Conservation (phyloP, 2,113 vertebrate genomes). For the Sterrhoptilus dennistouni region DNA sequence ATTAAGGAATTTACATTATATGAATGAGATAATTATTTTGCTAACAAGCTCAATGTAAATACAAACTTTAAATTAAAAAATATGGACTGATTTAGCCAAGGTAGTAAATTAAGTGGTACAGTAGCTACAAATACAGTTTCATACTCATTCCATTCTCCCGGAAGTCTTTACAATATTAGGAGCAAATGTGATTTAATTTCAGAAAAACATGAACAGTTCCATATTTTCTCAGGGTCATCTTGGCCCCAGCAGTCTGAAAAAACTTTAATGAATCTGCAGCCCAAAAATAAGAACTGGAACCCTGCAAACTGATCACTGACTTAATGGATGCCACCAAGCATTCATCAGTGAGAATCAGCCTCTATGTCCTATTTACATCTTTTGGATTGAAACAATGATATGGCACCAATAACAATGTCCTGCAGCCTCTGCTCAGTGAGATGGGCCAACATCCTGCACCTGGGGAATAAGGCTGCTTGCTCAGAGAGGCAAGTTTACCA, state of each 20-base stretch:
- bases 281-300: neutral
- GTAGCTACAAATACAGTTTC: neutral
- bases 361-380: neutral
- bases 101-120: neutral
- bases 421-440: neutral
- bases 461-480: neutral
- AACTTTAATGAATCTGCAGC: neutral
- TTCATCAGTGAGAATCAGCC: fast-evolving
- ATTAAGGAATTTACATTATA: neutral
- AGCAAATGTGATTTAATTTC: neutral
- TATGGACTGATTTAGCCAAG: neutral
- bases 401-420: neutral
- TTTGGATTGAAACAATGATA: neutral
- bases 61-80: neutral
- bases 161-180: neutral
- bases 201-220: neutral
- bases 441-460: neutral
- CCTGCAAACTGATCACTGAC: neutral
- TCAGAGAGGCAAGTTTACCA: neutral
- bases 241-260: neutral
- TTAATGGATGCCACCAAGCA: neutral
- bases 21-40: neutral
- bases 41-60: neutral
- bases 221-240: neutral
- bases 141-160: neutral